Conservation (phyloP, 2,113 vertebrate species). For the Silurus asotus region DNA sequence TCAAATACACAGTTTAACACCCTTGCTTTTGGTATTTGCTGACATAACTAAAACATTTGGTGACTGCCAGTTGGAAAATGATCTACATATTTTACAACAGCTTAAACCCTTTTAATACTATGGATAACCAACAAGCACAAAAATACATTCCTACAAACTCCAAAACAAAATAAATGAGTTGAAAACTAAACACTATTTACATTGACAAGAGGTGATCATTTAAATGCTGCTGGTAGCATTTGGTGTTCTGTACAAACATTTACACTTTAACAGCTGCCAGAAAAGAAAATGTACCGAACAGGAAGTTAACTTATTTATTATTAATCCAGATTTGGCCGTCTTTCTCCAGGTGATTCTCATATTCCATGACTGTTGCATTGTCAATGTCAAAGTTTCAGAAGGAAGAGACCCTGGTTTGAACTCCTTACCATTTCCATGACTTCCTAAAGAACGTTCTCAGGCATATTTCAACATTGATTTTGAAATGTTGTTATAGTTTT, state of each 20-base stretch:
- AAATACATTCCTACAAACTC: background rate
- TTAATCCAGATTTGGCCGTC: background rate
- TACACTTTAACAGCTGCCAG: conserved; percentile 34
- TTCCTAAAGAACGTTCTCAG: background rate
- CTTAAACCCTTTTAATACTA: background rate
- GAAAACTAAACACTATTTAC: background rate
- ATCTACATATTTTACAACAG: conserved; percentile 28
- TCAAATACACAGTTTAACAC: background rate
- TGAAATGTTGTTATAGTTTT: background rate
- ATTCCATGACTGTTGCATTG: background rate
- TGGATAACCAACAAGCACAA: background rate
- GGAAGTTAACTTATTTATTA: conserved; percentile 18
- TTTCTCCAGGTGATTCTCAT: background rate
- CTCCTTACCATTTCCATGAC: background rate
- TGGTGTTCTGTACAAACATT: conserved; percentile 9
- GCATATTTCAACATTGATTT: background rate
- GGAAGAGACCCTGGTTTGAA: background rate
- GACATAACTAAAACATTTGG: background rate
- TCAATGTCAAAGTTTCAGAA: background rate
- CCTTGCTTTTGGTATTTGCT: background rate
- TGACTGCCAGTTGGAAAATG: background rate
- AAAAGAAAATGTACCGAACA: background rate
- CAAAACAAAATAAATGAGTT: background rate
- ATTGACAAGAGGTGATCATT: background rate
- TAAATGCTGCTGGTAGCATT: background rate